Base-by-base conservation (phyloP, 2,797 vertebrate species). In the Perdix hodgsoniae region DNA sequence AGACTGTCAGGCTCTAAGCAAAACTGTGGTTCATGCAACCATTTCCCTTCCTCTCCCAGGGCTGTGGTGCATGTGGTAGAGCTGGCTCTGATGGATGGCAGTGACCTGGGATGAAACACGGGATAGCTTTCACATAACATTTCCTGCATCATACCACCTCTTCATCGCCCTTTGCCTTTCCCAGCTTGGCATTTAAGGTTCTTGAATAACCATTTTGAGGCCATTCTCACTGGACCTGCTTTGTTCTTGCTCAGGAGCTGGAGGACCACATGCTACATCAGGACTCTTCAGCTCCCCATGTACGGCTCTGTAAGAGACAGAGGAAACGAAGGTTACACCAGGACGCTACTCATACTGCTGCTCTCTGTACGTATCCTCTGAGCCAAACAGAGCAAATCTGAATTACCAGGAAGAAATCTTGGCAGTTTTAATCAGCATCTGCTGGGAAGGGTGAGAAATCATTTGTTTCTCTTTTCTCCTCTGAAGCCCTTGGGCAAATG, bases 61-160 rank as follows among this genome's bases (percentile, higher is more conserved):
- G 2, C 11, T 75, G 59, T 1, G 2, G 8, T 29, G 7, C 4
- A 0, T 5, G 9, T 47, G 5, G 10, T 39, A 1, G 42, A 23
- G 4, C 3, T 40, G 35, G 23, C 29, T 56, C 13, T 56, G 11
- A 23, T 71, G 13, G 8, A 6, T 4, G 7, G 27, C 22, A 37
- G 10, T 66, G 37, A 70, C 14, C 17, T 13, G 1, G 1, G 6
- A n/a, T 24, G 35, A 84, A 7, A 12, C n/a, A 31, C 35, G 21
- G 26, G 3, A 12, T 21, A 61, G 22, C 1, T 4, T 72, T 11
- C 9, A 1, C 4, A 6, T 6, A 12, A 5, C 63, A 4, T 76
- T 13, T 54, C 4, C 11, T 63, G 0, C 9, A 9, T 16, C 14
- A 16, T 18, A 2, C 24, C 6, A 65, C 7, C 2, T 6, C 5